Base-by-base conservation (phyloP, 2,113 vertebrate genomes). In the Limanda limanda region DNA sequence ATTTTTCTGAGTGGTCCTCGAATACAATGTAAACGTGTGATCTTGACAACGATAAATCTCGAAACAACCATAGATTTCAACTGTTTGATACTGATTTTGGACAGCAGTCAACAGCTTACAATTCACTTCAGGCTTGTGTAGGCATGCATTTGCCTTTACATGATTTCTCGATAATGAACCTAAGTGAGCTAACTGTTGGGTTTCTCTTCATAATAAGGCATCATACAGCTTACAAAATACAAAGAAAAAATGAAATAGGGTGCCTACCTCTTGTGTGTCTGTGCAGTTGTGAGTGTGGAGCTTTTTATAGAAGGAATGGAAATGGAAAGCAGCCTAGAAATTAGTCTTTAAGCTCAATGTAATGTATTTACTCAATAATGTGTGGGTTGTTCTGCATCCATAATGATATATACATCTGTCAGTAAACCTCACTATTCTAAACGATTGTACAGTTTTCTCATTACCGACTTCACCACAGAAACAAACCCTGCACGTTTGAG, bases 221-320 rank as follows among this genome's bases (percentile, higher is more conserved):
- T 55, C 0, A 61, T 47, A n/a, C 18, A 55, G 48, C 15, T 47
- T 60, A 3, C 18, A 62, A 68, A 73, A 52, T 20, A 13, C 47
- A 23, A 71, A 85, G 71, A n/a, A 23, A 23, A 13, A 5, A 72
- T 61, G 74, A 82, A 59, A 81, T 69, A 3, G 9, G 35, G 61
- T 79, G 20, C 24, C 12, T 52, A 64, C 72, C 51, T 73, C 63
- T 23, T 13, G 40, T 42, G 11, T 13, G 11, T 42, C 11, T 65
- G 60, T 68, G 58, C 68, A 48, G 52, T 27, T 37, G 51, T 67
- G 61, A 45, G 58, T 68, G 56, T 67, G 37, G 78, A 57, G 14
- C 23, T 11, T 55, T 4, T 13, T 23, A 55, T 15, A 24, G 71
- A 72, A 45, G 65, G 70, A 74, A 47, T 48, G 6, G 2, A n/a